These are phyloP conservation scores for Apostichopus leukothele DNA, from an alignment of 53 echinoderm and acorn worm species.

Conservation along the genomic window DNA sequence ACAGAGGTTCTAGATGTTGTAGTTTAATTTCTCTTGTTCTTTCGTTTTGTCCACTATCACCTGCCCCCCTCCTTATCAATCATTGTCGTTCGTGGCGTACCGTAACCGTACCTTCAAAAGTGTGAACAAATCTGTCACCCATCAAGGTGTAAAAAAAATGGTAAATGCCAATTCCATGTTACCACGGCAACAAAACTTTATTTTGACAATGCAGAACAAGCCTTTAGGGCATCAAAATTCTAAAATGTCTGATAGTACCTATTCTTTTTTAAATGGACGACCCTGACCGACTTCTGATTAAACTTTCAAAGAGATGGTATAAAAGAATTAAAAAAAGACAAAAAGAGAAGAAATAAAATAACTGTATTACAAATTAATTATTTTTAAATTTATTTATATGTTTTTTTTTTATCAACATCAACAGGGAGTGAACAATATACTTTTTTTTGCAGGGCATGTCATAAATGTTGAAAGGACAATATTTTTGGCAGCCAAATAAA, in stretches of 20 bases:
- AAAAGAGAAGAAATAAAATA: not conserved
- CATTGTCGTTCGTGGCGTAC: not conserved
- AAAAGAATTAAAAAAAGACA: not conserved
- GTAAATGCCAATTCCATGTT: not conserved
- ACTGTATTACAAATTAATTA: too few relatives aligned
- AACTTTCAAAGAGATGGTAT: not conserved
- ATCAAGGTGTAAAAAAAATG: not conserved
- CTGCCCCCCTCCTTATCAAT: not conserved
- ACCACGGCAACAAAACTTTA: not conserved
- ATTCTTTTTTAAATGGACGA: not conserved
- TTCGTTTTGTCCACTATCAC: not conserved
- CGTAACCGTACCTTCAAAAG: not conserved
- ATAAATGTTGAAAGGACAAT: too few relatives aligned
- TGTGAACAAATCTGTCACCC: conserved; percentile 11
- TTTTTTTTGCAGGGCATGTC: too few relatives aligned
- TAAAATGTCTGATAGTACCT: not conserved
- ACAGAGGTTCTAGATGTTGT: too few relatives aligned
- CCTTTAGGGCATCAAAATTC: not conserved
- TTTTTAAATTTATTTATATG: too few relatives aligned
- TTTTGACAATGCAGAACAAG: conserved; percentile 8
- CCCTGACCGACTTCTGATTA: not conserved
- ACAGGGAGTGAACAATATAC: too few relatives aligned
- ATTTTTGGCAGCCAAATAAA: too few relatives aligned
- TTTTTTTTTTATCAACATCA: too few relatives aligned
- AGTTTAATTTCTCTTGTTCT: too few relatives aligned